Conservation (phyloP, 2,888 invertebrate species). For the Argyresthia goedartella region DNA sequence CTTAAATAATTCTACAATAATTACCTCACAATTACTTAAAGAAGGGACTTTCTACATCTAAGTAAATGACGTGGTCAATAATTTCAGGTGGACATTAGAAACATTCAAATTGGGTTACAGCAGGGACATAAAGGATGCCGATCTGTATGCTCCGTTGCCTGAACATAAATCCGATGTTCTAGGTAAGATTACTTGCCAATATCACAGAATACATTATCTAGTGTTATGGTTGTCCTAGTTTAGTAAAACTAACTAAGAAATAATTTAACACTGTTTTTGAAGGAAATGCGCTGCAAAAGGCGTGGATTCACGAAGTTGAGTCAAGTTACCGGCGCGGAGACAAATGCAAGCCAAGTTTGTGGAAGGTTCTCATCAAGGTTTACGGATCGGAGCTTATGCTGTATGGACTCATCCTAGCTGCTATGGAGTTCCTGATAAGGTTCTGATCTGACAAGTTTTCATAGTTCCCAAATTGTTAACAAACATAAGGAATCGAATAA, state of each 20-base stretch:
- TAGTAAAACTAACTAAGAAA: too few species aligned
- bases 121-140: conserved; percentile 74
- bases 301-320: conserved; percentile 73
- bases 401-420: conserved; percentile 73
- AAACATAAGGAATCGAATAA: too few species aligned
- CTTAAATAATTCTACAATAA: not conserved
- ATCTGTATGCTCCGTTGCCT: conserved; percentile 75
- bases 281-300: conserved; percentile 73
- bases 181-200: conserved; percentile 23
- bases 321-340: conserved; percentile 15
- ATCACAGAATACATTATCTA: not conserved
- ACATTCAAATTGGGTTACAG: conserved; percentile 77
- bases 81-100: conserved; percentile 76
- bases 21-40: not conserved
- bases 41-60: not conserved
- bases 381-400: conserved; percentile 73
- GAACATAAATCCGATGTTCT: conserved; percentile 75
- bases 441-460: conserved; percentile 18
- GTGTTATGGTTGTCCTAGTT: too few species aligned
- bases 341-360: conserved; percentile 72
- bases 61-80: not conserved
- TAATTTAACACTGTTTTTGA: conserved; percentile 13
- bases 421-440: conserved; percentile 75
- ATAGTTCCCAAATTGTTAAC: too few species aligned
- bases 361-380: conserved; percentile 69